These are phyloP conservation scores for Pterobdella sp. DNA, from an alignment of 2,888 invertebrate species.

Conservation along the genomic window DNA sequence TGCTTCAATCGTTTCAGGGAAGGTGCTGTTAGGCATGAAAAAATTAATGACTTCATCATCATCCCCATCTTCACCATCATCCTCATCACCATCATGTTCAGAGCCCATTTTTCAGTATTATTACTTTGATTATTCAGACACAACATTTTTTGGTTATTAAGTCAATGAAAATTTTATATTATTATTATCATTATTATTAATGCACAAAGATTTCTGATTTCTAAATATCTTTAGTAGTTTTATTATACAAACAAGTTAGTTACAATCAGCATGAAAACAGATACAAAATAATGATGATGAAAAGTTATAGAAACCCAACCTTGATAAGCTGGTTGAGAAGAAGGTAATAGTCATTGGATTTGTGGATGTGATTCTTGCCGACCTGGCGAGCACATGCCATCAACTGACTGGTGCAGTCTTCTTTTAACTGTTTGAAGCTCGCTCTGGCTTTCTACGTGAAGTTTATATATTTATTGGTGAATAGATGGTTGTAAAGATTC, in stretches of 20 bases:
- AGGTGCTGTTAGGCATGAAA: too few relatives aligned
- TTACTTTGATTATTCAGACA: too few relatives aligned
- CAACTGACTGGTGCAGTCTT: constrained; percentile 73
- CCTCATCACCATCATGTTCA: too few relatives aligned
- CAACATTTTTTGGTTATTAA: too few relatives aligned
- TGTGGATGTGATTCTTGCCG: constrained; percentile 71
- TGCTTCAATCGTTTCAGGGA: too few relatives aligned
- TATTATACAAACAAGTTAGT: background rate
- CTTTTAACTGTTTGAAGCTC: constrained; percentile 70
- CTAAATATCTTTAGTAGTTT: background rate
- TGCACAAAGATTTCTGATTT: background rate
- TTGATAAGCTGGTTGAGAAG: constrained; percentile 67
- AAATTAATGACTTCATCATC: too few relatives aligned
- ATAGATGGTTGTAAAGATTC: background rate
- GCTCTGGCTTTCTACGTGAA: constrained; percentile 33
- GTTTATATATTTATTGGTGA: background rate
- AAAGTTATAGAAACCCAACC: too few relatives aligned
- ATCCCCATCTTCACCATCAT: too few relatives aligned
- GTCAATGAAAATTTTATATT: too few relatives aligned
- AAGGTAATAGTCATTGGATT: constrained; percentile 82
- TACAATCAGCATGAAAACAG: background rate
- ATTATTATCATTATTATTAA: too few relatives aligned
- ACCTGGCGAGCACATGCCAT: constrained; percentile 72
- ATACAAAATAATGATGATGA: too few relatives aligned
- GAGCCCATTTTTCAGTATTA: too few relatives aligned